phyloP scores from a whole-genome alignment of 1,140 invertebrate genomes.

The Drosophila pruinosa region DNA sequence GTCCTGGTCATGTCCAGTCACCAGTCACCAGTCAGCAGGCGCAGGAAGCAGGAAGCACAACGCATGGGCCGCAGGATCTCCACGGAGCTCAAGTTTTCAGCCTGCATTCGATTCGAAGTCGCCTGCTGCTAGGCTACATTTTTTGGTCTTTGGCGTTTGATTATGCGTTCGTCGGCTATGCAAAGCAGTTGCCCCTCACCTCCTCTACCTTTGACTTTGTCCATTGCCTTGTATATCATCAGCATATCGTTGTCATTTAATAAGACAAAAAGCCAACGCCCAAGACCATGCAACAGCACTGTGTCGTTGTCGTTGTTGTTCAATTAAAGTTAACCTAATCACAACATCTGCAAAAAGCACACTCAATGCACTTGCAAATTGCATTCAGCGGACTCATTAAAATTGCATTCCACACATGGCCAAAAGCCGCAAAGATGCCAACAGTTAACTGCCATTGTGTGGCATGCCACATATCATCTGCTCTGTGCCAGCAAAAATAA shows the following conservation, averaged over 20 bases:
- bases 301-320: conserved; percentile 21
- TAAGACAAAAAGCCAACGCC: conserved; percentile 17
- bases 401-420: conserved; percentile 38
- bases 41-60: not conserved
- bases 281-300: not conserved
- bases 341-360: not conserved
- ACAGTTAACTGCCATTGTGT: conserved; percentile 57
- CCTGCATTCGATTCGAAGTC: not conserved
- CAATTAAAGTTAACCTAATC: conserved; percentile 15
- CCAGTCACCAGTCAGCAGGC: conserved; percentile 13
- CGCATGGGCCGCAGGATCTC: not conserved
- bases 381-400: conserved; percentile 51
- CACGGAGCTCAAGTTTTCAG: not conserved
- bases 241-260: conserved; percentile 47
- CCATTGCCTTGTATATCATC: conserved; percentile 37
- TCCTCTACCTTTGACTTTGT: not conserved
- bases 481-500: conserved; percentile 58
- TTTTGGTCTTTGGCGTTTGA: conserved; percentile 68
- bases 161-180: conserved; percentile 69
- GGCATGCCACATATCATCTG: conserved; percentile 53
- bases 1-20: not conserved
- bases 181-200: conserved; percentile 18
- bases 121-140: conserved; percentile 26
- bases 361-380: conserved; percentile 31
- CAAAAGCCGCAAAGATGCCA: conserved; percentile 46